Conservation (phyloP, 2,888 invertebrate genomes). For the Epirrita christyi region DNA sequence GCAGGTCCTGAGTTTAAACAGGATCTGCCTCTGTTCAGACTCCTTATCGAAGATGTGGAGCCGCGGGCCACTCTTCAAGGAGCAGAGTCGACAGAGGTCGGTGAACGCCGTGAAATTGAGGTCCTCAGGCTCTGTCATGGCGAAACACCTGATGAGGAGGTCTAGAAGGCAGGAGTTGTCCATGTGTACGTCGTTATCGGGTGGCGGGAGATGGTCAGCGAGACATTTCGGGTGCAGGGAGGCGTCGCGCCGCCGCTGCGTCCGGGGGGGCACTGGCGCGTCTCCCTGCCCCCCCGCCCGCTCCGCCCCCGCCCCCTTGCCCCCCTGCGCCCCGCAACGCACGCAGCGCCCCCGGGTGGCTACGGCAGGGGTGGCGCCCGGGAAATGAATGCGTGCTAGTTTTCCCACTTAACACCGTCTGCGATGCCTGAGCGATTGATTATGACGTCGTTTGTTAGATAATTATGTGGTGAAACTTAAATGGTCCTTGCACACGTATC, state of each 20-base stretch:
- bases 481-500: neutral
- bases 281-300: slow-evolving; percentile 53
- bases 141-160: slow-evolving; percentile 85
- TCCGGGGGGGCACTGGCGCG: slow-evolving; percentile 79
- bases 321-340: slow-evolving; percentile 47
- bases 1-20: slow-evolving; percentile 88
- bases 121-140: slow-evolving; percentile 87
- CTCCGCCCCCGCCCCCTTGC: slow-evolving; percentile 46
- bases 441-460: slow-evolving; percentile 28
- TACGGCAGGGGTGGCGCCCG: slow-evolving; percentile 53
- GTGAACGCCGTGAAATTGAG: slow-evolving; percentile 88
- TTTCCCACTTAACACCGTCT: slow-evolving; percentile 71
- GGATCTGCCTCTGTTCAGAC: slow-evolving; percentile 88
- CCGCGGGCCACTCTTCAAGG: slow-evolving; percentile 88
- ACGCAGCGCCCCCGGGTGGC: slow-evolving; percentile 52
- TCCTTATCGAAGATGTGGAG: slow-evolving; percentile 90
- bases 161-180: slow-evolving; percentile 85
- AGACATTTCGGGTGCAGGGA: slow-evolving; percentile 79
- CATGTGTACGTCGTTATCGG: slow-evolving; percentile 82
- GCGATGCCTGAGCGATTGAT: slow-evolving; percentile 64
- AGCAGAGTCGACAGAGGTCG: slow-evolving; percentile 89
- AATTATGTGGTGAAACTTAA: slow-evolving; percentile 3
- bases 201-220: slow-evolving; percentile 78
- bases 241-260: slow-evolving; percentile 82
- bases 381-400: slow-evolving; percentile 79